Evolutionary conservation across 2,797 vertebrate species (phyloP).

Genomic region (Pseudomugil tenellus): DNA sequence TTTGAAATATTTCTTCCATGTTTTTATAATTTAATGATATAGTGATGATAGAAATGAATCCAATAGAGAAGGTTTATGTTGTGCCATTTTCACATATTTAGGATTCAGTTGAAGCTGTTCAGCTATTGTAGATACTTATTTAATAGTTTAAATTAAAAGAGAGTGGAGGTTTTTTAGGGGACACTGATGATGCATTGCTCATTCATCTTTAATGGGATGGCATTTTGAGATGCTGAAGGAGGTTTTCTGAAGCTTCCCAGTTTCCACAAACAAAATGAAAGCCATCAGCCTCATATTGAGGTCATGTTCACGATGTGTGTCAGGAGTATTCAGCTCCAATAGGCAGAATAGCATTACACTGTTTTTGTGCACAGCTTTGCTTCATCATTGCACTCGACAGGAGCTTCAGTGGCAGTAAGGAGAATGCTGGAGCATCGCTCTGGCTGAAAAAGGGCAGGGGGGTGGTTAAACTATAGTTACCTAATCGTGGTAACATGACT

Average conservation of each 20-base stretch:
- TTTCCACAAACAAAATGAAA: not conserved
- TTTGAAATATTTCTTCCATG: not conserved
- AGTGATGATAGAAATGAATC: too few species aligned
- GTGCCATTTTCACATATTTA: not conserved
- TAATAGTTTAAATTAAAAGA: not conserved
- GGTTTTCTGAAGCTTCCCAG: slow-evolving; percentile 11
- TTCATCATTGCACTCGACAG: not conserved
- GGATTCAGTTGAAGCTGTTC: too few species aligned
- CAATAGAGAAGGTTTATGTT: not conserved
- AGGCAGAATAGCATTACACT: not conserved
- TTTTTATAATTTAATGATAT: not conserved
- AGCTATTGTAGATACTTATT: not conserved
- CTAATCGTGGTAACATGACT: slow-evolving; percentile 59
- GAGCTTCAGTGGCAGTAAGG: slow-evolving; percentile 7
- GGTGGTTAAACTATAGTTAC: slow-evolving; percentile 28
- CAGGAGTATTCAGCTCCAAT: not conserved
- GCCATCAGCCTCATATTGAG: slow-evolving; percentile 33
- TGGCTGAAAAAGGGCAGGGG: not conserved
- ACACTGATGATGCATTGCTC: not conserved
- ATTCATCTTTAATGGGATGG: slow-evolving; percentile 10
- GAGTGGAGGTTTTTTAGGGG: not conserved
- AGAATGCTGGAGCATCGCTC: not conserved
- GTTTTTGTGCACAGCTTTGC: slow-evolving; percentile 8
- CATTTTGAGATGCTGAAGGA: slow-evolving; percentile 5
- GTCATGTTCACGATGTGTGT: slow-evolving; percentile 1